Evolutionary conservation across 2,113 vertebrate genomes (phyloP).

Genomic region (Oceanites oceanicus): DNA sequence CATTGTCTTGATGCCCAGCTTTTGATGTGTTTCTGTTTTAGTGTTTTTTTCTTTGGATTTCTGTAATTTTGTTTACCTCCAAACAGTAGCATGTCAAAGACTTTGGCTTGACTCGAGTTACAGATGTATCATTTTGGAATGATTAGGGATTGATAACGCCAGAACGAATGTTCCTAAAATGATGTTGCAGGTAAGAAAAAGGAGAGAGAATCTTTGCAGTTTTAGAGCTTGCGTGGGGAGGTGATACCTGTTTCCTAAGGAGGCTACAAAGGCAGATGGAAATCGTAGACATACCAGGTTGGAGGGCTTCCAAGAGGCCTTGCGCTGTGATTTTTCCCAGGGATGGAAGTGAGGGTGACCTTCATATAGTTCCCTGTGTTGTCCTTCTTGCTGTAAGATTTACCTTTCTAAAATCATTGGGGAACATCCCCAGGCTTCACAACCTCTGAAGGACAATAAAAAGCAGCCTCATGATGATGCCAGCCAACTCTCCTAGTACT

Average conservation of each 20-base stretch:
- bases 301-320: neutral
- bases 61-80: neutral
- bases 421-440: neutral
- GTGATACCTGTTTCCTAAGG: neutral
- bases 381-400: neutral
- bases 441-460: neutral
- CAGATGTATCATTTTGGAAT: neutral
- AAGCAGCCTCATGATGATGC: neutral
- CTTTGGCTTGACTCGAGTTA: rapidly evolving
- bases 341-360: neutral
- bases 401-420: neutral
- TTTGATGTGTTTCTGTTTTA: neutral
- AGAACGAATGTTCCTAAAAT: neutral
- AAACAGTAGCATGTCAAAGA: neutral
- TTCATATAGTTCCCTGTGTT: neutral
- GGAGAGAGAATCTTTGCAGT: neutral
- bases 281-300: rapidly evolving
- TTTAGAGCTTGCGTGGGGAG: neutral
- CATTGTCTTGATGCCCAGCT: rapidly evolving
- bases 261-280: neutral
- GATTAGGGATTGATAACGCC: neutral
- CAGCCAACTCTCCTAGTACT: neutral
- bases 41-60: neutral
- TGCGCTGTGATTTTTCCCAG: neutral
- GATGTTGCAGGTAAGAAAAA: neutral